These are phyloP conservation scores for Tragopan temminckii DNA, from an alignment of 2,797 vertebrate genomes.

Conservation along the genomic window DNA sequence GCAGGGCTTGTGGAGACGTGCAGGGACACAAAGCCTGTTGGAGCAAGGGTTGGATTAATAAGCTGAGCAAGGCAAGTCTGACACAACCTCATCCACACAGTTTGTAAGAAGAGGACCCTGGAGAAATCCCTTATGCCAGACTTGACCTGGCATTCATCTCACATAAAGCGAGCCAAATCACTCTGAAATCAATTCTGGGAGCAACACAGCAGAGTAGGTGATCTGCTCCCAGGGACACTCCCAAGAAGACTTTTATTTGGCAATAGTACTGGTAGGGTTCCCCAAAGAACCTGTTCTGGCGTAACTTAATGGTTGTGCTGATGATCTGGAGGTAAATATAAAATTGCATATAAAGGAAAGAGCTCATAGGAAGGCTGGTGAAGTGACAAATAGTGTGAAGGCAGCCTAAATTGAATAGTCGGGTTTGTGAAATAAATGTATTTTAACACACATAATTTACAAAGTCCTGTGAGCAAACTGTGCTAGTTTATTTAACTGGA, in stretches of 20 bases:
- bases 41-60: not conserved
- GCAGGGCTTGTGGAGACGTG: not conserved
- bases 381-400: not conserved
- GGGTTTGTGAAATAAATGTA: constrained; percentile 12
- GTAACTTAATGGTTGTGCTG: not conserved
- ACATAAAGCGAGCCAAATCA: not conserved
- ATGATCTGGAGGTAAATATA: not conserved
- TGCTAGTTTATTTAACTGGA: not conserved
- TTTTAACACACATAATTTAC: constrained; percentile 1
- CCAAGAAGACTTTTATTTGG: not conserved
- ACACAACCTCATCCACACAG: not conserved
- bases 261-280: not conserved
- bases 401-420: not conserved
- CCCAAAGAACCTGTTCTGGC: not conserved
- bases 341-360: not conserved
- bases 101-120: not conserved
- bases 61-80: not conserved
- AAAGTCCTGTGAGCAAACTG: not conserved
- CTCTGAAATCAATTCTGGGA: not conserved
- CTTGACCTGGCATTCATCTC: not conserved
- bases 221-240: not conserved
- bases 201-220: not conserved
- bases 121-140: not conserved
- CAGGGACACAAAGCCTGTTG: not conserved
- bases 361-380: not conserved